phyloP scores from a whole-genome alignment of 2,113 vertebrate genomes.

The Paralichthys olivaceus region DNA sequence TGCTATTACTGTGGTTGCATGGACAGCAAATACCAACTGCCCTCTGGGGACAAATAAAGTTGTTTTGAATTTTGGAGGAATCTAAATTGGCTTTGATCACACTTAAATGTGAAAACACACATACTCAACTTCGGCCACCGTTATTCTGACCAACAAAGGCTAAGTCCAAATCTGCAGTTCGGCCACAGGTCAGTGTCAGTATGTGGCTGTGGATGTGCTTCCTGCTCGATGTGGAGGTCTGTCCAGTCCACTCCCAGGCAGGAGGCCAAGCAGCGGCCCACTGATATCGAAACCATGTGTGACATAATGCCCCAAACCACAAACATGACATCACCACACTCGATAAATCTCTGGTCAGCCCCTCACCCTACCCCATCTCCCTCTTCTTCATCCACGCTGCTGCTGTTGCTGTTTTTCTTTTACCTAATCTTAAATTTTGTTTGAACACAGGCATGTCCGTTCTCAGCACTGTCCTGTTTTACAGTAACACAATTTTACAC shows the following conservation, averaged over 20 bases:
- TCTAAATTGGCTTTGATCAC: no score
- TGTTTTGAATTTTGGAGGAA: no score
- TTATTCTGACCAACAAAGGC: background rate
- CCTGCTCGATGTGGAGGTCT: conserved; percentile 17
- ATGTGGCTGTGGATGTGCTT: conserved; percentile 33
- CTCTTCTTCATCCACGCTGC: background rate
- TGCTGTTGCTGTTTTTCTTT: background rate
- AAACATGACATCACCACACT: conserved; percentile 59
- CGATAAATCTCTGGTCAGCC: background rate
- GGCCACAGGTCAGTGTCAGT: conserved; percentile 23
- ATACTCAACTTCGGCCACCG: background rate
- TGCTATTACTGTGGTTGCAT: background rate
- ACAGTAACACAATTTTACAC: conserved; percentile 55
- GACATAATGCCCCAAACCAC: conserved; percentile 58
- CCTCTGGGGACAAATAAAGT: no score
- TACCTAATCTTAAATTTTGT: background rate
- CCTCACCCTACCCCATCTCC: background rate
- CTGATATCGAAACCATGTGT: conserved; percentile 69
- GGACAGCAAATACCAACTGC: background rate
- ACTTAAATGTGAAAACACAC: background rate
- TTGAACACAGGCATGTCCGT: conserved; percentile 30
- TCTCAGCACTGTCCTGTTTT: conserved; percentile 15
- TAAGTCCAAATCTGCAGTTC: background rate
- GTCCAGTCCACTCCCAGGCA: conserved; percentile 30
- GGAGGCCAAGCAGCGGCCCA: conserved; percentile 36